A percentile compares a stretch with the other conserved stretches of the same genome.
Conservation (phyloP, 2,113 vertebrate species). For the Illadopsis cleaveri region DNA sequence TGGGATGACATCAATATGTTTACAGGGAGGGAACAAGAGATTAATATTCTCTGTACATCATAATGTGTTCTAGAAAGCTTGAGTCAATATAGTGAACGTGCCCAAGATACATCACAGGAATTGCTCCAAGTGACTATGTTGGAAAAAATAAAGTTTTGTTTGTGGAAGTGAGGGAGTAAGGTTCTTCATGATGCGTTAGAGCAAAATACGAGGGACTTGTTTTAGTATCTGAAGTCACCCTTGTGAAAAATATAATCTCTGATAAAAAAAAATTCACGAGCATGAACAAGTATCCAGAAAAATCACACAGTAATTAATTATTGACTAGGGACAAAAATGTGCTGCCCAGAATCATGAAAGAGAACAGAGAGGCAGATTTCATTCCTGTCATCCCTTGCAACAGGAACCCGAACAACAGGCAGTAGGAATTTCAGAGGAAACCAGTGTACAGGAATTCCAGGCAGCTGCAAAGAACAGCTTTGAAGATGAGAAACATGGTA, state of each 20-base stretch:
- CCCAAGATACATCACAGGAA: background rate
- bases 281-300: background rate
- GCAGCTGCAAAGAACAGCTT: background rate
- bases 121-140: background rate
- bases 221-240: background rate
- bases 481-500: background rate
- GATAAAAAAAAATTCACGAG: background rate
- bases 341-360: background rate
- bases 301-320: background rate
- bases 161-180: background rate
- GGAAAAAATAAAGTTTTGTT: background rate
- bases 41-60: background rate
- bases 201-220: fast-evolving
- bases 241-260: background rate
- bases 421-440: background rate
- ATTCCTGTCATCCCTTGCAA: background rate
- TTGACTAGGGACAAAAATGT: background rate
- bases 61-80: background rate
- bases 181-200: background rate
- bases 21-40: background rate
- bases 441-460: background rate
- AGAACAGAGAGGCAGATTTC: background rate
- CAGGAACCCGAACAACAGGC: background rate
- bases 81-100: fast-evolving
- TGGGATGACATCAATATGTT: background rate